These are phyloP conservation scores for Anaspis maculata DNA, from an alignment of 2,888 invertebrate species.

Conservation along the genomic window DNA sequence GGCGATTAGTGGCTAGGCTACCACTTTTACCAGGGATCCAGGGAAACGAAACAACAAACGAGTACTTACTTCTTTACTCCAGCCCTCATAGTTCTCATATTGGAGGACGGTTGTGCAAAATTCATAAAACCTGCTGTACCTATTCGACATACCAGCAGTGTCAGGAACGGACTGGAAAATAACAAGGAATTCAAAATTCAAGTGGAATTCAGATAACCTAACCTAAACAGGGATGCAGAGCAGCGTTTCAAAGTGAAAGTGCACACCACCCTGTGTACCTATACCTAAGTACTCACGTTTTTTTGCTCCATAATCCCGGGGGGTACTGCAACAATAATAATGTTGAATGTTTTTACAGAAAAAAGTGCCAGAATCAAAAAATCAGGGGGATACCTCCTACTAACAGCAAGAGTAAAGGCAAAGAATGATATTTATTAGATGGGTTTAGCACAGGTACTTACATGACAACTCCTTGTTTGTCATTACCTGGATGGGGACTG, in stretches of 20 bases:
- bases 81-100: constrained; percentile 46
- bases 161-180: constrained; percentile 27
- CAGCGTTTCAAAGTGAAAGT: too few species aligned
- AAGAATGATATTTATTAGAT: constrained; percentile 7
- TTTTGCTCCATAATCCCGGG: constrained; percentile 29
- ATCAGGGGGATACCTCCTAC: constrained; percentile 9
- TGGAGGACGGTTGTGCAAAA: constrained; percentile 48
- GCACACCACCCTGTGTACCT: too few species aligned
- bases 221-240: too few species aligned
- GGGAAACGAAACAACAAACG: neutral
- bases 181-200: constrained; percentile 4
- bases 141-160: constrained; percentile 18
- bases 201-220: constrained; percentile 5
- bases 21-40: neutral
- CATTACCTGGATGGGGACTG: constrained; percentile 27
- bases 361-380: constrained; percentile 11
- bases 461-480: constrained; percentile 33
- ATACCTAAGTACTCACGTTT: constrained; percentile 31
- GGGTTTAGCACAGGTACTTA: constrained; percentile 24
- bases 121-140: constrained; percentile 39
- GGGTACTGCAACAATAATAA: constrained; percentile 25
- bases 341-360: constrained; percentile 10
- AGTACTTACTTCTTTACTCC: constrained; percentile 41
- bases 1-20: too few species aligned
- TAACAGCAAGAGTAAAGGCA: too few species aligned